Evolutionary conservation across 1,140 invertebrate genomes (phyloP).

Genomic region (Pachypeltis micranthus): DNA sequence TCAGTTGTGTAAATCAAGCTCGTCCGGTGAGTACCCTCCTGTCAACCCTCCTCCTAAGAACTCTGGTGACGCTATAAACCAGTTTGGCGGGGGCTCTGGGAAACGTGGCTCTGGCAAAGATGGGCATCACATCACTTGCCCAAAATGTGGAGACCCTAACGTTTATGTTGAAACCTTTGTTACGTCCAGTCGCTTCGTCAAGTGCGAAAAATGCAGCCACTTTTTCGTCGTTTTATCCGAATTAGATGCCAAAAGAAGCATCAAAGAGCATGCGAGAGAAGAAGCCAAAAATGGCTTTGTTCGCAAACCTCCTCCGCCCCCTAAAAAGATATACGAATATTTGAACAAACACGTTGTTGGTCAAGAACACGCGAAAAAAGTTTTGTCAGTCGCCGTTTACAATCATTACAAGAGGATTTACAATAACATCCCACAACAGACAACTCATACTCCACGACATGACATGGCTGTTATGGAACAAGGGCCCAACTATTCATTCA

Average conservation of each 20-base stretch:
- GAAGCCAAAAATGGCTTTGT: slow-evolving; percentile 49
- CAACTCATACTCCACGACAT: slow-evolving; percentile 32
- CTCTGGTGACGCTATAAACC: neutral
- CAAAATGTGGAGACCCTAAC: slow-evolving; percentile 91
- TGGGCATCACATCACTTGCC: slow-evolving; percentile 62
- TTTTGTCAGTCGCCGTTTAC: slow-evolving; percentile 95
- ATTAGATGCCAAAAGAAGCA: slow-evolving; percentile 70
- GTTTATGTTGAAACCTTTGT: slow-evolving; percentile 94
- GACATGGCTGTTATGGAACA: slow-evolving; percentile 45
- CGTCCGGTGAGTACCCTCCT: neutral
- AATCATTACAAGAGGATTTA: slow-evolving; percentile 98
- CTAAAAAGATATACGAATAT: slow-evolving; percentile 91
- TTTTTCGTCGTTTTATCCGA: slow-evolving; percentile 95
- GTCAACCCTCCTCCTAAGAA: neutral
- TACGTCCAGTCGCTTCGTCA: slow-evolving; percentile 84
- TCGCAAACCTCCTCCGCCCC: slow-evolving; percentile 77
- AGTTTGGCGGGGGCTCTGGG: slow-evolving; percentile 7
- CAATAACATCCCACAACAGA: slow-evolving; percentile 55
- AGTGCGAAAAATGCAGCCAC: slow-evolving; percentile 95
- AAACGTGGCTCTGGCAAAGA: slow-evolving; percentile 32
- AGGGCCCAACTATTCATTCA: slow-evolving; percentile 53
- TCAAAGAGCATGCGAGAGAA: slow-evolving; percentile 56
- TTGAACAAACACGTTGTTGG: slow-evolving; percentile 94
- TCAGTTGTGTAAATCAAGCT: neutral
- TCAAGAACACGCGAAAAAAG: slow-evolving; percentile 95